Base-by-base conservation (phyloP, 2,797 vertebrate species). In the Microhierax caerulescens region DNA sequence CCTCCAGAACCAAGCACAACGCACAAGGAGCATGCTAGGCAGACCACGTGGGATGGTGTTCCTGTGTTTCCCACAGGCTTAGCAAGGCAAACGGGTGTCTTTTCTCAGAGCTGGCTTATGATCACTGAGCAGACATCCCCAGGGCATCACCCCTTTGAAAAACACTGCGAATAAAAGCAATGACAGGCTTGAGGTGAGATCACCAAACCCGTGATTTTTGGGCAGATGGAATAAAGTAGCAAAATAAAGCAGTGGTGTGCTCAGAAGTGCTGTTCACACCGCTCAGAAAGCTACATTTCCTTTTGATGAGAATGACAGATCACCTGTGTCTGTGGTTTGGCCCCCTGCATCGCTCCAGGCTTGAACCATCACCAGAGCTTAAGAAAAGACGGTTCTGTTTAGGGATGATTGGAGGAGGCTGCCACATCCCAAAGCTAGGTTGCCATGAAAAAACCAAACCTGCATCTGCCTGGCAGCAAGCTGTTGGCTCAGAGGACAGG, bases 321-420 rank as follows among this genome's bases (percentile, higher is more conserved):
- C 2, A 5, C 28, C 34, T 68, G 0, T 22, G 27, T 67, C 34
- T 67, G 57, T 5, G 5, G 37, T 61, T 79, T 13, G 6, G 39
- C 11, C 25, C 54, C 28, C 10, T 0, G 0, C 47, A 14, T 19
- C 0, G 0, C 53, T 91, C 57, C 78, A 88, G 32, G 81, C 47
- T 68, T 72, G 13, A 81, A 70, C 34, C 34, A 67, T 60, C 50
- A 74, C 48, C 56, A 72, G 24, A 17, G 18, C 63, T 84, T 87
- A 78, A 72, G 24, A 57, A 57, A 32, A 57, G 59, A 51, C 39
- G 27, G n/a, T n/a, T 83, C 69, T 18, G 5, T 64, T 54, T 50
- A 81, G 43, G 15, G 74, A 25, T 0, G 0, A 59, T 36, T 60
- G 54, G 17, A 48, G 13, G n/a, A 68, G 16, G 32, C 43, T 77